phyloP scores from a whole-genome alignment of 2,888 invertebrate genomes.

The Tubulanus polymorphus region DNA sequence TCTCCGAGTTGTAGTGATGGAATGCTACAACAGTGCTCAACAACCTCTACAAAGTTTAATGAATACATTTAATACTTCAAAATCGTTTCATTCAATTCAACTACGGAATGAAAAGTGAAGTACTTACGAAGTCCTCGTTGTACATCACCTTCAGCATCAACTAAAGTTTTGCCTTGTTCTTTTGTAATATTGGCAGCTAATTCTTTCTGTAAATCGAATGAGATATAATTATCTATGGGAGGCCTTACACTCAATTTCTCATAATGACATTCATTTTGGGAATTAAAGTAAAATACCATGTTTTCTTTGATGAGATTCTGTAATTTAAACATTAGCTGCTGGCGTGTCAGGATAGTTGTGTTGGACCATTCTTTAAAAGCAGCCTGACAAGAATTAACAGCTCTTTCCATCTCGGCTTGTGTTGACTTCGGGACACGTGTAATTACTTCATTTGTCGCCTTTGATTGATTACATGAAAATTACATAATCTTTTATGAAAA shows the following conservation, averaged over 20 bases:
- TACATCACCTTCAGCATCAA: slow-evolving; percentile 98
- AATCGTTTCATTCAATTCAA: too few species aligned
- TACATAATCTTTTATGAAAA: too few species aligned
- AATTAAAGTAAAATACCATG: slow-evolving; percentile 58
- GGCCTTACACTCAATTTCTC: background rate
- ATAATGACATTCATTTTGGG: background rate
- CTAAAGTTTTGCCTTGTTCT: slow-evolving; percentile 96
- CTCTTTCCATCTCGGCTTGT: slow-evolving; percentile 79
- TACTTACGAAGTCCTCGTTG: slow-evolving; percentile 90
- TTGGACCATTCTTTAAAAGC: slow-evolving; percentile 82
- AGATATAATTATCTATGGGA: background rate
- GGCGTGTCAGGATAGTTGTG: slow-evolving; percentile 85
- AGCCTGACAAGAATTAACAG: slow-evolving; percentile 79
- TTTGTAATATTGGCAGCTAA: slow-evolving; percentile 86
- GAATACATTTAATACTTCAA: background rate
- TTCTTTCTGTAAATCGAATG: slow-evolving; percentile 61
- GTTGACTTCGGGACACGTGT: slow-evolving; percentile 86
- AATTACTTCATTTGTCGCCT: slow-evolving; percentile 60
- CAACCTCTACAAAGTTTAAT: slow-evolving; percentile 63
- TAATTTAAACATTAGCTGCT: slow-evolving; percentile 84
- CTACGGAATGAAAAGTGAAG: slow-evolving; percentile 6
- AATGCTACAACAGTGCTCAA: slow-evolving; percentile 93
- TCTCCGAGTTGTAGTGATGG: slow-evolving; percentile 91
- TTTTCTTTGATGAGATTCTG: slow-evolving; percentile 83
- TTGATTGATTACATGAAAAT: too few species aligned